A percentile compares a stretch with the other conserved stretches of the same genome.
These are phyloP conservation scores for Pediacus dermestoides DNA, from an alignment of 2,888 invertebrate species.

Conservation along the genomic window DNA sequence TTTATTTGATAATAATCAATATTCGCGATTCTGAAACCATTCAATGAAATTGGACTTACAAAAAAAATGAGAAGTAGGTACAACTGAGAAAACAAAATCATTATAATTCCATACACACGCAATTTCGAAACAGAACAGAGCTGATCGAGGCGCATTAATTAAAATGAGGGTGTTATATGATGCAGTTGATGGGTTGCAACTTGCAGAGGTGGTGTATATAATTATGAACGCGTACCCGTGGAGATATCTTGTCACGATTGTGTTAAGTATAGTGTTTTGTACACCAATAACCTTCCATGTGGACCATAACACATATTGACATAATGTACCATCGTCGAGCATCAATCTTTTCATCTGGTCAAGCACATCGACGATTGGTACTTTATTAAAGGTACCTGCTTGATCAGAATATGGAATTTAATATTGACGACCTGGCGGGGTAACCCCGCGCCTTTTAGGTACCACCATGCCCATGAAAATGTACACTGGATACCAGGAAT, in stretches of 20 bases:
- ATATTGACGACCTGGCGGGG: constrained; percentile 26
- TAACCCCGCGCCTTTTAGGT: constrained; percentile 3
- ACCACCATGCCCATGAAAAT: constrained; percentile 2
- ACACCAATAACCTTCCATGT: constrained; percentile 46
- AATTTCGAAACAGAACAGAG: no score
- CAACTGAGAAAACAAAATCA: no score
- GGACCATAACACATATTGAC: constrained; percentile 29
- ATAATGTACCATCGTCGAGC: not conserved
- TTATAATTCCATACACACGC: no score
- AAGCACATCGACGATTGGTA: constrained; percentile 42
- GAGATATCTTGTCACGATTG: constrained; percentile 51
- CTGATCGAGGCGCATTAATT: no score
- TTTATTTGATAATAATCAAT: no score
- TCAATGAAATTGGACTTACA: no score
- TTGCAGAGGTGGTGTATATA: constrained; percentile 39
- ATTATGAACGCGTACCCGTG: constrained; percentile 45
- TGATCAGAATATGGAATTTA: constrained; percentile 40
- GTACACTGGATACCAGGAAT: constrained; percentile 1
- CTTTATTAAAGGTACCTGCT: constrained; percentile 45
- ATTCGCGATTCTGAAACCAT: no score
- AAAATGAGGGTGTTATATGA: constrained; percentile 30
- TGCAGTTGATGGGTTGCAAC: constrained; percentile 28
- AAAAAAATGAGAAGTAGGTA: no score
- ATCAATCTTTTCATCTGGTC: constrained; percentile 13
- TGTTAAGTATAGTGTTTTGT: constrained; percentile 51